Base-by-base conservation (phyloP, 2,888 invertebrate genomes). In the Lasioglossum oenotherae region DNA sequence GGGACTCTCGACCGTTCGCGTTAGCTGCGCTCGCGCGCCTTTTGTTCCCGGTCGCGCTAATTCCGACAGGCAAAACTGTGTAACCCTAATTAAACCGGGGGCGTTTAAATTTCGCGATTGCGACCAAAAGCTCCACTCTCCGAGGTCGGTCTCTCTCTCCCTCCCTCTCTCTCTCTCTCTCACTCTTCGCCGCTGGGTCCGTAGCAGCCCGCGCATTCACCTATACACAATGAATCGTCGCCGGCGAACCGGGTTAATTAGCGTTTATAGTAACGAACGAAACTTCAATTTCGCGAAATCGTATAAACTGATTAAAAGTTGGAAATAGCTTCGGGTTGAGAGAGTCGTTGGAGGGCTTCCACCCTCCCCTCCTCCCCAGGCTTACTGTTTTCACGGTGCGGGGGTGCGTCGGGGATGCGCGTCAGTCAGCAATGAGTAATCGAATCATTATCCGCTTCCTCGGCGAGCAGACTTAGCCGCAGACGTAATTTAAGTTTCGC, bases 271-370 rank as follows among this genome's bases (percentile, higher is more conserved):
- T 80, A 81, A 84, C 84, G 85, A 82, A 82, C 77, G 74, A 78
- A 88, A 89, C 88, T 85, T 87, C 88, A 84, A 87, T 85, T 82
- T 74, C 82, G 69, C 82, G 81, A 82, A 89, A 89, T 88, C 85
- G 82, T 80, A 84, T 88, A 87, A 89, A 89, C 90, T 89, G 87
- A 89, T 89, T 89, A 89, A 89, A 89, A 89, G 87, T 89, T 89
- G 53, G 85, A 38, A 84, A 86, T 81, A 78, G 83, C 57, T 74
- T 49, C 67, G 44, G 57, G 75, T 49, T 53, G 72, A 49, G 82
- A 80, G 77, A 73, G 71, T 44, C 2, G 53, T 41, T 64, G 72
- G 49, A 41, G 41, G 41, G 41, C 41, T 41, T 23, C 23, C 12
- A 4, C 23, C 23, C 41, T 12, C 38, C 38, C n/a, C 23, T 23